These are phyloP conservation scores for Paralichthys olivaceus DNA, from an alignment of 2,113 vertebrate genomes.

Conservation along the genomic window DNA sequence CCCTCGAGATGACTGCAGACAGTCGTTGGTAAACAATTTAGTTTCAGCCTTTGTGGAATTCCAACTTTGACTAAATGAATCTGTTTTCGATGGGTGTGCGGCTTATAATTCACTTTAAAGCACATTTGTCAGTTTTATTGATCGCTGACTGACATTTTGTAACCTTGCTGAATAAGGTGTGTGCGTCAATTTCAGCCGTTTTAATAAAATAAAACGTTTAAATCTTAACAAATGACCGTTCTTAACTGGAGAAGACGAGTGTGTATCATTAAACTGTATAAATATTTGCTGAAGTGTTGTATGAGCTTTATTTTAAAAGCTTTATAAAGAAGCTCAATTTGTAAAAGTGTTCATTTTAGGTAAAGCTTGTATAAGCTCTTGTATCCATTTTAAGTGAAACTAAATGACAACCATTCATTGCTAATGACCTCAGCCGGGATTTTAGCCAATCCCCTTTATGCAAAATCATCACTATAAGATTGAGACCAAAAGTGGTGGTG, in stretches of 20 bases:
- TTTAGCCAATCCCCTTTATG: constrained; percentile 59
- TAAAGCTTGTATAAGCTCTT: background rate
- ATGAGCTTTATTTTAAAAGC: background rate
- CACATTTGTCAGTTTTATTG: constrained; percentile 55
- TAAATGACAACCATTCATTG: constrained; percentile 45
- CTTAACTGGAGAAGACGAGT: background rate
- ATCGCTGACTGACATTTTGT: constrained; percentile 50
- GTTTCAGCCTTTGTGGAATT: constrained; percentile 51
- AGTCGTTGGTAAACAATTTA: constrained; percentile 69
- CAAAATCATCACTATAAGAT: constrained; percentile 74
- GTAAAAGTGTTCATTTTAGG: too few species aligned
- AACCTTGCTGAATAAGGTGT: constrained; percentile 52
- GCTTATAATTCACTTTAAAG: constrained; percentile 59
- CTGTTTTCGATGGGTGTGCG: constrained; percentile 29
- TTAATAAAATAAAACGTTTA: constrained; percentile 23
- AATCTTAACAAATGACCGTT: background rate
- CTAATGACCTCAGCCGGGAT: constrained; percentile 52
- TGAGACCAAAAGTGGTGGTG: constrained; percentile 68
- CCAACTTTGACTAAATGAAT: constrained; percentile 33
- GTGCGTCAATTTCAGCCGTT: constrained; percentile 12
- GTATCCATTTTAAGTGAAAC: constrained; percentile 19
- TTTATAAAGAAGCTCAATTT: background rate
- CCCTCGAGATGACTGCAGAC: constrained; percentile 56
- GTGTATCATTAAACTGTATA: background rate
- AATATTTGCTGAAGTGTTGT: background rate